Evolutionary conservation across 1,140 invertebrate genomes (phyloP).

Genomic region (Amphibalanus amphitrite): DNA sequence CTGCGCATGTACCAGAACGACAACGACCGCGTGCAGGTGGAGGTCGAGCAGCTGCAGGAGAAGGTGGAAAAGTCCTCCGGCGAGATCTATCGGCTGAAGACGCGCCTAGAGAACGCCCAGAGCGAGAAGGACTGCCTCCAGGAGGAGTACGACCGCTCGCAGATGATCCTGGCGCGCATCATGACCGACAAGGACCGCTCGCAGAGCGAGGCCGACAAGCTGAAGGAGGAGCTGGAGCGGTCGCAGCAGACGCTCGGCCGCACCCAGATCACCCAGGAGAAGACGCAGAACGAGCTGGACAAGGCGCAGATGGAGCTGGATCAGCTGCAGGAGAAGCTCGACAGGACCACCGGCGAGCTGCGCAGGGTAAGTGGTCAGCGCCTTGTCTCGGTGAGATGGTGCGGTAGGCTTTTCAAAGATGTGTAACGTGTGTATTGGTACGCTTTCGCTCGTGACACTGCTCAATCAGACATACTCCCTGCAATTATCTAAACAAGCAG

Average conservation of each 20-base stretch:
- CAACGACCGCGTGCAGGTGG: conserved; percentile 62
- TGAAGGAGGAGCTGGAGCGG: conserved; percentile 74
- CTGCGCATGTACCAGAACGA: conserved; percentile 48
- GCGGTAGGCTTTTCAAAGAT: too few species aligned
- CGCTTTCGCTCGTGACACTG: too few species aligned
- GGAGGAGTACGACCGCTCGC: conserved; percentile 52
- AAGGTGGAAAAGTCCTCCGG: conserved; percentile 84
- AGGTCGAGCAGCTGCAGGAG: conserved; percentile 68
- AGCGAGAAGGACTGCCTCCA: conserved; percentile 79
- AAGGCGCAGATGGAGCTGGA: conserved; percentile 81
- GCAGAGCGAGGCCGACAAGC: conserved; percentile 63
- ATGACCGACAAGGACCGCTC: conserved; percentile 76
- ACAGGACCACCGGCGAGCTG: conserved; percentile 58
- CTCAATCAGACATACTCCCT: too few species aligned
- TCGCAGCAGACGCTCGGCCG: conserved; percentile 73
- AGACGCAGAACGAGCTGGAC: conserved; percentile 66
- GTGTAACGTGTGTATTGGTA: too few species aligned
- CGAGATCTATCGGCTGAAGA: conserved; percentile 82
- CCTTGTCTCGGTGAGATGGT: too few species aligned
- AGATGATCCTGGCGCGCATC: conserved; percentile 36
- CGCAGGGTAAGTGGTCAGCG: conserved; percentile 43
- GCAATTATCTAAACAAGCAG: too few species aligned
- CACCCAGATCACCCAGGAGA: conserved; percentile 73
- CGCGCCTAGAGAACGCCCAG: conserved; percentile 82
- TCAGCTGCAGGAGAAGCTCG: conserved; percentile 65